Conservation (phyloP, 2,113 vertebrate genomes). For the Rhinopomastus cyanomelas region DNA sequence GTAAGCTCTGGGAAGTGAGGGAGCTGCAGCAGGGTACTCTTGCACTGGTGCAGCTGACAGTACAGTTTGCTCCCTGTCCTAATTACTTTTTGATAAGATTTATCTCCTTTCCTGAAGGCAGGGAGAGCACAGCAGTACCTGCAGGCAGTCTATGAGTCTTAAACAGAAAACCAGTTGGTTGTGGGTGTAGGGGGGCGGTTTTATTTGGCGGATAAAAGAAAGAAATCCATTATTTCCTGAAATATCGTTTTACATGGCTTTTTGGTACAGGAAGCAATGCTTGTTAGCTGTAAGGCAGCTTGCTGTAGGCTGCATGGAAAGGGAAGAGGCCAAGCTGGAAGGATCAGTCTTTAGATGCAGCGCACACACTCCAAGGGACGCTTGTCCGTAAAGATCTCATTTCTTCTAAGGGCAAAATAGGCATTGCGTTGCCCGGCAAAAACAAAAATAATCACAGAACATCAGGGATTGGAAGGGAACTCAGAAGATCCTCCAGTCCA, state of each 20-base stretch:
- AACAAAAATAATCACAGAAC: no score
- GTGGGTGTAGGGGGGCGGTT: not conserved
- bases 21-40: conserved; percentile 19
- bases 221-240: not conserved
- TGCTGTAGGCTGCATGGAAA: not conserved
- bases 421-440: conserved; percentile 8
- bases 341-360: not conserved
- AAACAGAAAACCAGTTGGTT: not conserved
- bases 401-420: conserved; percentile 14
- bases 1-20: conserved; percentile 47
- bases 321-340: not conserved
- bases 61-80: conserved; percentile 35
- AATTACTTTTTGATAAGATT: conserved; percentile 61
- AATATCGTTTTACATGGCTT: conserved; percentile 23
- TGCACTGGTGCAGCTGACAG: conserved; percentile 1
- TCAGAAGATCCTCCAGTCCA: no score
- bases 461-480: no score
- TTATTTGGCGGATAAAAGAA: not conserved
- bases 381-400: not conserved
- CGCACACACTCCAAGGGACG: not conserved
- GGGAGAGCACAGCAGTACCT: not conserved
- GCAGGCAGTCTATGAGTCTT: not conserved
- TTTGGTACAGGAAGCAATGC: conserved; percentile 25
- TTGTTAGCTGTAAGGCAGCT: not conserved
- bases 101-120: conserved; percentile 3